Evolutionary conservation across 2,888 invertebrate species (phyloP).

Genomic region (Pseudoips prasinana): DNA sequence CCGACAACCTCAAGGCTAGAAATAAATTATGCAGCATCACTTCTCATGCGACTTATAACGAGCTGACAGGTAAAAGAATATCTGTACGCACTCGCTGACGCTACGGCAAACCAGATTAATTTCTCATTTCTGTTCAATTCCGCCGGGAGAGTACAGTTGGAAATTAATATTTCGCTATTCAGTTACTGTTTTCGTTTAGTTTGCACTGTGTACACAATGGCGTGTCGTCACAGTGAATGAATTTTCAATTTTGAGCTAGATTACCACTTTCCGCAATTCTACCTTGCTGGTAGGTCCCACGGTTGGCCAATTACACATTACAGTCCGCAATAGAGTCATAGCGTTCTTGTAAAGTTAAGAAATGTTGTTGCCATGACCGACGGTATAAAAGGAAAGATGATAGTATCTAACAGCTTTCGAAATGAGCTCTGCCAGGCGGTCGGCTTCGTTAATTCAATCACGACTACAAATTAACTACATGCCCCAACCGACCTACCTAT

Average conservation of each 20-base stretch:
- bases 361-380: conserved; percentile 33
- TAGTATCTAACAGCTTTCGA: conserved; percentile 55
- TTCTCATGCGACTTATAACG: conserved; percentile 31
- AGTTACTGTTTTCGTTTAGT: conserved; percentile 49
- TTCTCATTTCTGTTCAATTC: conserved; percentile 44
- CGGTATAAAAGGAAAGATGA: conserved; percentile 42
- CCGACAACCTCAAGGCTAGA: conserved; percentile 48
- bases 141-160: conserved; percentile 25
- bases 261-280: conserved; percentile 11
- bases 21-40: conserved; percentile 46
- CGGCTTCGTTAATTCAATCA: conserved; percentile 67
- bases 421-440: conserved; percentile 47
- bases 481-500: conserved; percentile 40
- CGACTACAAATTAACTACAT: conserved; percentile 62
- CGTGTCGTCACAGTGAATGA: conserved; percentile 32
- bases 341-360: conserved; percentile 19
- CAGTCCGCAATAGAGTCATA: conserved; percentile 17
- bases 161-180: conserved; percentile 45
- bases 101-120: conserved; percentile 42
- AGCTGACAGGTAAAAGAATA: conserved; percentile 41
- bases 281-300: conserved; percentile 22
- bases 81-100: conserved; percentile 31
- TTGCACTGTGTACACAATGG: conserved; percentile 34
- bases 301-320: conserved; percentile 22
- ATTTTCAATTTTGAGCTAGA: conserved; percentile 38